Base-by-base conservation (phyloP, 30 jellyfish, hydroid and myxozoan species). In the Haliclystus octoradiatus region DNA sequence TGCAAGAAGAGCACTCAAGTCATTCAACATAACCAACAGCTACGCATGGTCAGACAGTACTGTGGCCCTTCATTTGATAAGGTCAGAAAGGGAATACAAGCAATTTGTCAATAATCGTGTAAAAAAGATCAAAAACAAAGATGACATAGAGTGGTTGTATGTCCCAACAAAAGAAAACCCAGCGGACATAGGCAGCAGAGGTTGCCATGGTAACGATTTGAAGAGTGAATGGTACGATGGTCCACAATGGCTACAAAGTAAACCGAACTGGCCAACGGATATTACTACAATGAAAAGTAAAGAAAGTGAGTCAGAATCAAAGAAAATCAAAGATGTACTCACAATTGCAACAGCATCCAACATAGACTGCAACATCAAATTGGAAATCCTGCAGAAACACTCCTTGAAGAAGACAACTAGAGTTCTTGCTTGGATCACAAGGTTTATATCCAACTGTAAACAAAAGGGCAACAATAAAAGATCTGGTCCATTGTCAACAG, bases 91-190 rank as follows among this genome's bases (percentile, higher is more conserved):
- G 12, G 33, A 49, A 1, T 83, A 83, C 72, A 75, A 63, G 76
- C 85, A 53, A 51, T 83, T 61, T 64, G 95, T 83, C 30, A 49
- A 82, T 69, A 83, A 83, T 52, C 57, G 78, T 40, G 92, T 69
- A 0, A 47, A 26, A 27, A 49, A 69, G 72, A 68, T 83, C 25
- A 31, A 63, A 27, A 72, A 50, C 49, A 75, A 66, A 40, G 50
- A 63, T 22, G 66, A 32, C 65, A 49, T 70, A n/a, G 53, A 35
- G 28, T 83, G 92, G 81, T 69, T 75, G 65, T 77, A 83, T 66
- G 85, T 68, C 12, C 57, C 73, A 33, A 34, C 66, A 0, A 68
- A 25, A 50, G 76, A 72, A n/a, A 81, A 72, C 25, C 78, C 84
- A 1, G 78, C 87, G 15, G 88, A 72, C 66, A 53, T 69, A 22